Base-by-base conservation (phyloP, 2,797 vertebrate genomes). In the Hapalemur alaotrensis region DNA sequence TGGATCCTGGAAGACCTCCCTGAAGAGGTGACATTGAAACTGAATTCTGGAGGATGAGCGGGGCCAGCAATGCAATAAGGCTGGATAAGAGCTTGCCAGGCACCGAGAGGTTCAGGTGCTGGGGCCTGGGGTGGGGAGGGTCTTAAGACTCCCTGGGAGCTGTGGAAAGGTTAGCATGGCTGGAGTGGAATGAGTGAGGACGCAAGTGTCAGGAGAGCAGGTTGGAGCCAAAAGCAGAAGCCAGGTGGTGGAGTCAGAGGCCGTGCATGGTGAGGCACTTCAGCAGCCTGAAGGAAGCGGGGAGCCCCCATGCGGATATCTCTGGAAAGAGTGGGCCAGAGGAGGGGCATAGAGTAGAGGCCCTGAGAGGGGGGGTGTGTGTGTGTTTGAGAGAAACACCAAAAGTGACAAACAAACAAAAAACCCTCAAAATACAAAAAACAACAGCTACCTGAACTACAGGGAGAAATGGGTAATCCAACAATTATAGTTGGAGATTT, bases 231-330 rank as follows among this genome's bases (percentile, higher is more conserved):
- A 79, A 61, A 50, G 35, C 32, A 43, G 75, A 67, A 28, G 52
- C 4, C 13, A 18, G 14, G 11, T 30, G 4, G 1, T 30, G 22
- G 13, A 35, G n/a, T 78, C n/a, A 69, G 80, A 76, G 12, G 12
- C 30, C 25, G 5, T 1, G 35, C 32, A 9, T 2, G 41, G 70
- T 30, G 41, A 67, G 22, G 50, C 23, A 11, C 10, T 6, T 12
- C 25, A 5, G 65, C 14, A 75, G 63, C 8, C 41, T 43, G 10
- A 63, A 38, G 65, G 67, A 28, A 78, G 32, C 67, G 32, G 57
- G 41, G 32, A 25, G 20, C 14, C 2, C 8, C 11, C 7, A 1
- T 4, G 38, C 15, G 3, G n/a, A 20, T 32, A 1, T 18, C 22
- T 4, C 8, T 18, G 5, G 52, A 69, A 76, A 70, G 88, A 43